A percentile compares a stretch with the other conserved stretches of the same genome.
Evolutionary conservation across 2,888 invertebrate genomes (phyloP).

Genomic region (Molorchus minor): DNA sequence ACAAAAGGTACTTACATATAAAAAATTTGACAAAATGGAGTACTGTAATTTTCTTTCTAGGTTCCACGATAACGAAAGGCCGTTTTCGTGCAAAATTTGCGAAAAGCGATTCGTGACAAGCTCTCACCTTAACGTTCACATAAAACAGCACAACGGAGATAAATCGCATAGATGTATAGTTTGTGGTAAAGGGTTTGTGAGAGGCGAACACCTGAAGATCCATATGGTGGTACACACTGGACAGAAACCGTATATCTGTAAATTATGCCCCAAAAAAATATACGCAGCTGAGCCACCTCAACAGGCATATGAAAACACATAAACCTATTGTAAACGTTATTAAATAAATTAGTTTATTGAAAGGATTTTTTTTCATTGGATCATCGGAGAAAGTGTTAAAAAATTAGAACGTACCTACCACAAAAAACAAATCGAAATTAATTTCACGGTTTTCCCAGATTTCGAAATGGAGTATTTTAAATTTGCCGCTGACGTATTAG

Average conservation of each 20-base stretch:
- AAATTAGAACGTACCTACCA: no score
- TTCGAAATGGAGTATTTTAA: no score
- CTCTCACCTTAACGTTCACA: conserved; percentile 53
- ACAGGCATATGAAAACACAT: conserved; percentile 53
- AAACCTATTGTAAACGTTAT: no score
- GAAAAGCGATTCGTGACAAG: conserved; percentile 52
- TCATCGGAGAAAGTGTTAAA: no score
- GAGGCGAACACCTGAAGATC: conserved; percentile 65
- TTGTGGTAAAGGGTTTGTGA: conserved; percentile 66
- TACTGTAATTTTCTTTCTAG: conserved; percentile 28
- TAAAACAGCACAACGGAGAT: conserved; percentile 53
- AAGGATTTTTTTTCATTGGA: no score
- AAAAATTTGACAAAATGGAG: not conserved
- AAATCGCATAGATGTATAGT: conserved; percentile 61
- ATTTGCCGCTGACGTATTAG: not conserved
- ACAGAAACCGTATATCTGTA: conserved; percentile 69
- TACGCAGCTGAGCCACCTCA: conserved; percentile 55
- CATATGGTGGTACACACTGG: conserved; percentile 69
- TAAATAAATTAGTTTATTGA: no score
- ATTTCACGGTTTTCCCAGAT: no score
- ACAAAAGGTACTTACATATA: conserved; percentile 41
- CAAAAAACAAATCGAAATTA: no score
- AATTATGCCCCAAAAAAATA: conserved; percentile 59
- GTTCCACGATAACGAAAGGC: conserved; percentile 53
- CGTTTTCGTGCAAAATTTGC: conserved; percentile 51